Base-by-base conservation (phyloP, 1,140 invertebrate genomes). In the Dufourea novaeangliae region DNA sequence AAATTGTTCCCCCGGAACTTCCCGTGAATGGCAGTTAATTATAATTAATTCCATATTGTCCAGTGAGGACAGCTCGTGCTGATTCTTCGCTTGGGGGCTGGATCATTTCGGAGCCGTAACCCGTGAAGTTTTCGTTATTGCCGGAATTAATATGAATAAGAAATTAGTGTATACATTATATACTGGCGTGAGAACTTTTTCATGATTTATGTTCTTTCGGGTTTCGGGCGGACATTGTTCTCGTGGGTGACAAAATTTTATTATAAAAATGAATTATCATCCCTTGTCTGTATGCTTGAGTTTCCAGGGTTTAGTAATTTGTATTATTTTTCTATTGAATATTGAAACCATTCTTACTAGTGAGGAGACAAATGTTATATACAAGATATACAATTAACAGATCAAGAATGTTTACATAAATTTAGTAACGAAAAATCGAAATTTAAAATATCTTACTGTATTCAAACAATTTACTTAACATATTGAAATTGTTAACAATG, bases 41-140 rank as follows among this genome's bases (percentile, higher is more conserved):
- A 86, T 88, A 87, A 89, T 89, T 88, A 89, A 89, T 89, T 88
- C 83, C 85, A 83, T 83, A 88, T 89, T 88, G 88, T 89, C 86
- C 81, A 73, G 64, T 66, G 57, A 80, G 61, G 20, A n/a, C 69
- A 75, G 71, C 68, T 74, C 71, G 68, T 62, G 73, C 67, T 64
- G 71, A 85, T 82, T 85, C 71, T 78, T 86, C 39, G 64, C 72
- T 5, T 32, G 20, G 46, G 34, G 34, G 41, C n/a, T 52, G 69
- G 64, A 84, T 82, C 68, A 72, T 74, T 78, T n/a, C 73, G 27
- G n/a, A 22, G 54, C 39, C 54, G 56, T 56, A 62, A 39, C 54
- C 56, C 56, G n/a, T 50, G 34, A 70, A 80, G 66, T 83, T 84
- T 76, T 59, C 69, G 69, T 79, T 79, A 79, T 67, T 56, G 67